Evolutionary conservation across 2,888 invertebrate species (phyloP).

Genomic region (Criorhina ranunculi): DNA sequence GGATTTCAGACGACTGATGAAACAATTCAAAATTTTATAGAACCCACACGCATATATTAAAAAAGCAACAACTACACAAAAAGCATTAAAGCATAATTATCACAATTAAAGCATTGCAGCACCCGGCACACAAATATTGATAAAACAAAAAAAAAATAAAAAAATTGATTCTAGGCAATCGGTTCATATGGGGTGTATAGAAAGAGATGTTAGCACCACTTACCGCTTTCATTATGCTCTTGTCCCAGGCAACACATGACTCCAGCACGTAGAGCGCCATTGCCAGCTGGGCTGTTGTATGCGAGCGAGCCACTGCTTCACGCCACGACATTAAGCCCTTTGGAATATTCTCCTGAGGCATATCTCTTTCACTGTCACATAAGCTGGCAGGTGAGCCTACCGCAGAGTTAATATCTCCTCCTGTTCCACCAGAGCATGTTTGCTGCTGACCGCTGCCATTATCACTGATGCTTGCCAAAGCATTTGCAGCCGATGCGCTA

Average conservation of each 20-base stretch:
- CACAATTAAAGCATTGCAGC: constrained; percentile 58
- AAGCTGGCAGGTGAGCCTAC: constrained; percentile 82
- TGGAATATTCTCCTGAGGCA: constrained; percentile 83
- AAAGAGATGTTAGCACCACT: constrained; percentile 85
- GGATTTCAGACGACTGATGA: background rate
- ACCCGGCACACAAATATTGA: constrained; percentile 50
- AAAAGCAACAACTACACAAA: constrained; percentile 67
- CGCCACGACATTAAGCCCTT: constrained; percentile 94
- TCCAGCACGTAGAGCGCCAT: constrained; percentile 96
- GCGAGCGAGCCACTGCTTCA: constrained; percentile 92
- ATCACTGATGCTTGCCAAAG: constrained; percentile 82
- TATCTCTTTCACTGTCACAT: constrained; percentile 83
- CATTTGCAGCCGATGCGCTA: constrained; percentile 81
- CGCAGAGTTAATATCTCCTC: constrained; percentile 65
- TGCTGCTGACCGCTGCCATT: constrained; percentile 78
- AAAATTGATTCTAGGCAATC: constrained; percentile 38
- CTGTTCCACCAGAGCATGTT: constrained; percentile 48
- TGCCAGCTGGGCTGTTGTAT: constrained; percentile 95
- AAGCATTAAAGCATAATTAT: constrained; percentile 56
- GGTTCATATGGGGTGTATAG: constrained; percentile 37
- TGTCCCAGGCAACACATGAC: constrained; percentile 98
- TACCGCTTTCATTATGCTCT: constrained; percentile 99
- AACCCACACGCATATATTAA: constrained; percentile 59
- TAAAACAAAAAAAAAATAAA: no score
- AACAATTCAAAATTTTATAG: constrained; percentile 22